Base-by-base conservation (phyloP, 1,140 invertebrate species). In the Manduca sexta region DNA sequence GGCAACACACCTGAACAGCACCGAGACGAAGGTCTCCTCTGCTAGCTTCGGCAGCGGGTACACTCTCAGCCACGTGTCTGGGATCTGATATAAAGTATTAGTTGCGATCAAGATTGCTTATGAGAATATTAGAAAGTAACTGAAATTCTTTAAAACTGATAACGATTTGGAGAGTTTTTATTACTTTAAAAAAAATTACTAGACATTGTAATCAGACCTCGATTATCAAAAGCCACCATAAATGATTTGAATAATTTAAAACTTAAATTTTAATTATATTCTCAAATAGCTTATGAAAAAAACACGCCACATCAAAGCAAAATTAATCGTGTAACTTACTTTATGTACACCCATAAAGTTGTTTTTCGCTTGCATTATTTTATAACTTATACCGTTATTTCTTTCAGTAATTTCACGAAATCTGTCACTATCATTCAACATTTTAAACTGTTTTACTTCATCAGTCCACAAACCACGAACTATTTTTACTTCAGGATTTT, bases 61-160 rank as follows among this genome's bases (percentile, higher is more conserved):
- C 8, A 83, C 57, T 48, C 74, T 69, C 6, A 83, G 39, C 76
- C 76, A 83, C 2, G 52, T 55, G 21, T 69, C 61, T 2, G 64
- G 47, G 16, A 64, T 50, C 75, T 78, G 40, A 35, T n/a, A n/a
- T 5, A n/a, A 12, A 35, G n/a, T 13, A 5, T 35, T 35, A 12
- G 3, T 35, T 35, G 12, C n/a, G 30, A n/a, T 10, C 8, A 4
- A 31, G 12, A 31, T 31, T 10, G 4, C 1, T 8, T 31, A 5
- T 31, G 4, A 31, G 12, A 31, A 2, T 31, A n/a, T n/a, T n/a
- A n/a, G n/a, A n/a, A n/a, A n/a, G n/a, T n/a, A n/a, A n/a, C n/a
- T n/a, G n/a, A n/a, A n/a, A n/a, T n/a, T n/a, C n/a, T n/a, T n/a
- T n/a, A n/a, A n/a, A n/a, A n/a, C n/a, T n/a, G n/a, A n/a, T n/a